These are phyloP conservation scores for Phymorhynchus buccinoides DNA, from an alignment of 1,140 invertebrate genomes.

Conservation along the genomic window DNA sequence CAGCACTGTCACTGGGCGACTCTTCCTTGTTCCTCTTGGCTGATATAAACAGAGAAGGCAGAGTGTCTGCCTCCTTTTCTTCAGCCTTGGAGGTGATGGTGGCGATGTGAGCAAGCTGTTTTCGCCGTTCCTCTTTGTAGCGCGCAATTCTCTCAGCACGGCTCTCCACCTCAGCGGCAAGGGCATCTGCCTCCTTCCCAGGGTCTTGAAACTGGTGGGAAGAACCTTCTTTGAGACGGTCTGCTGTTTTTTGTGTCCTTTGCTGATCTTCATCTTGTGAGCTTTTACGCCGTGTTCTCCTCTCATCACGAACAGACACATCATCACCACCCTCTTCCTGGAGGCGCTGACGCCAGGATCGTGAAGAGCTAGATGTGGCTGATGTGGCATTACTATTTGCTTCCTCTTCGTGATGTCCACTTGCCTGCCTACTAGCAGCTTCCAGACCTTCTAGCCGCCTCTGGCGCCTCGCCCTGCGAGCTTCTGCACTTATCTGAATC, in stretches of 20 bases:
- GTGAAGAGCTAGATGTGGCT: background rate
- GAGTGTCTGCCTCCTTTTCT: constrained; percentile 1
- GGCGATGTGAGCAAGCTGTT: constrained; percentile 37
- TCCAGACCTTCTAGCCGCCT: constrained; percentile 14
- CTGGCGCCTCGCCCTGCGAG: constrained; percentile 11
- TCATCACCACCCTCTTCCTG: background rate
- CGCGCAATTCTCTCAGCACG: constrained; percentile 40
- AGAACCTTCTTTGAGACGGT: too few species aligned
- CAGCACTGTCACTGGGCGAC: background rate
- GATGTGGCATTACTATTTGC: background rate
- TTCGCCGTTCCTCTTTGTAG: constrained; percentile 40
- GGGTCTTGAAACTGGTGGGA: too few species aligned
- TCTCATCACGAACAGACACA: background rate
- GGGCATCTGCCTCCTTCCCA: background rate
- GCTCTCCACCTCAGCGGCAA: background rate
- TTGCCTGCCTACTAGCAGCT: background rate
- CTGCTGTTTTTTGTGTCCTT: background rate
- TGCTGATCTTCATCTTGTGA: background rate
- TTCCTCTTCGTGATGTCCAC: constrained; percentile 9
- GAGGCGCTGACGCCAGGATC: constrained; percentile 11
- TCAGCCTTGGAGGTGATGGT: background rate
- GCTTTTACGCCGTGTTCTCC: background rate
- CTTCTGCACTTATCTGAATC: background rate
- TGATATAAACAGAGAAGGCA: constrained; percentile 7
- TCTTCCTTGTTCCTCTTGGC: constrained; percentile 23